Evolutionary conservation across 2,797 vertebrate genomes (phyloP), one percentile per base, ranked within the genome.

Genomic region (Muscicapa striata): DNA sequence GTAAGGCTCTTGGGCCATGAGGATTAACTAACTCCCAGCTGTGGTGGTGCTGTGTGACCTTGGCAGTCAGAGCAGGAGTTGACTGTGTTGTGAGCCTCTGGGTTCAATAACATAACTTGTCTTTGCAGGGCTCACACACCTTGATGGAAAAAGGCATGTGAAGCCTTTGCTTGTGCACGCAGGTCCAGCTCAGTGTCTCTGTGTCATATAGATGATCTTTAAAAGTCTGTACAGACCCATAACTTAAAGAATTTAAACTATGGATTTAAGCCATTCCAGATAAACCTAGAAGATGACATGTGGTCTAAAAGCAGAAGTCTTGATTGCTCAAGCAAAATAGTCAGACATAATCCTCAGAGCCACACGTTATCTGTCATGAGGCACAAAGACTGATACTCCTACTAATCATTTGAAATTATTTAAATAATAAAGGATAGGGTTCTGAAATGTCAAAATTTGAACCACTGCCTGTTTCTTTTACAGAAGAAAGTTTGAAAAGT

Each of bases 261-360:
- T 1, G 1, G 11, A 54, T 67, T 48, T 63, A 67, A 68, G 45
- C 4, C 3, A 40, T n/a, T 40, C 30, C 2, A 1, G 46, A 10
- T 16, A 52, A 67, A 67, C 11, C 45, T 51, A 27, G 22, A 40
- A 75, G 15, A 63, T 58, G 18, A 5, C 36, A 30, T 3, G 0
- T 15, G 13, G 34, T 34, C 58, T 72, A 78, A 90, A 85, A 83
- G 40, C 16, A 70, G 13, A 49, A 49, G 6, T 52, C 48, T 61
- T 43, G 9, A 64, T 26, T 36, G 21, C 23, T 75, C 32, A 77
- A 41, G 38, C 10, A 45, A 87, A 81, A 78, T 3, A 66, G 23
- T 26, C 38, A 72, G 18, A 20, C 8, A 38, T 36, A 64, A 74
- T 13, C 26, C 26, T 49, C 15, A 52, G 9, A 57, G 24, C 9